A percentile compares a stretch with the other conserved stretches of the same genome.
phyloP scores from a whole-genome alignment of 2,888 invertebrate species.

The Vesta saturnalis region DNA sequence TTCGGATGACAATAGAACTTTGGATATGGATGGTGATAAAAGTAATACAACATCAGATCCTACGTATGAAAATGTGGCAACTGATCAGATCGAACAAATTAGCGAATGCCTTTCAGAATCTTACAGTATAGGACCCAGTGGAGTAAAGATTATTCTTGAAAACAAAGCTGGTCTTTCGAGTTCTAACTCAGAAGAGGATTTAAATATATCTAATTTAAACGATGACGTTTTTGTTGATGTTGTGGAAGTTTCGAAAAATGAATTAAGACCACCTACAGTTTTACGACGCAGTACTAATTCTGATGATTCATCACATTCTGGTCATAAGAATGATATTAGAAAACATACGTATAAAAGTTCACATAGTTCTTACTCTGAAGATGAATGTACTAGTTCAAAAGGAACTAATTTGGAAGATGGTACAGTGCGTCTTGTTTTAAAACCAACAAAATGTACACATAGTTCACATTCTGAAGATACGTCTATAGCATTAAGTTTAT shows the following conservation, averaged over 20 bases:
- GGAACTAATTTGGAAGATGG: slow-evolving; percentile 81
- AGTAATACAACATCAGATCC: slow-evolving; percentile 60
- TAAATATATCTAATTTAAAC: slow-evolving; percentile 59
- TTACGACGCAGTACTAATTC: slow-evolving; percentile 58
- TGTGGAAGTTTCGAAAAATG: slow-evolving; percentile 53
- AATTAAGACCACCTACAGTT: slow-evolving; percentile 59
- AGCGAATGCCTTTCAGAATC: slow-evolving; percentile 60
- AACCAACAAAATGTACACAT: slow-evolving; percentile 83
- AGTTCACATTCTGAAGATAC: slow-evolving; percentile 89
- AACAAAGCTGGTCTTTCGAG: slow-evolving; percentile 54
- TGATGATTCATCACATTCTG: slow-evolving; percentile 59
- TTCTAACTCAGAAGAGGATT: slow-evolving; percentile 64
- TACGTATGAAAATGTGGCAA: slow-evolving; percentile 59
- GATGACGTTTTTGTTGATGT: slow-evolving; percentile 62
- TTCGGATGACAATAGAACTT: slow-evolving; percentile 76
- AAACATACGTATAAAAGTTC: slow-evolving; percentile 58
- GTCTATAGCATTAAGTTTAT: slow-evolving; percentile 84
- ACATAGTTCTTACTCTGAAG: slow-evolving; percentile 79
- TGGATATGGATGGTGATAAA: slow-evolving; percentile 70
- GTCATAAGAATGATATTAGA: slow-evolving; percentile 50
- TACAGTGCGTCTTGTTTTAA: slow-evolving; percentile 81
- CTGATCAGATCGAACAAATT: slow-evolving; percentile 49
- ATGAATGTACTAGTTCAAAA: slow-evolving; percentile 76
- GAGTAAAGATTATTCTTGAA: slow-evolving; percentile 59
- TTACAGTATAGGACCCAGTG: slow-evolving; percentile 58